phyloP scores from a whole-genome alignment of 2,888 invertebrate genomes.

The Boloria euphrosyne region DNA sequence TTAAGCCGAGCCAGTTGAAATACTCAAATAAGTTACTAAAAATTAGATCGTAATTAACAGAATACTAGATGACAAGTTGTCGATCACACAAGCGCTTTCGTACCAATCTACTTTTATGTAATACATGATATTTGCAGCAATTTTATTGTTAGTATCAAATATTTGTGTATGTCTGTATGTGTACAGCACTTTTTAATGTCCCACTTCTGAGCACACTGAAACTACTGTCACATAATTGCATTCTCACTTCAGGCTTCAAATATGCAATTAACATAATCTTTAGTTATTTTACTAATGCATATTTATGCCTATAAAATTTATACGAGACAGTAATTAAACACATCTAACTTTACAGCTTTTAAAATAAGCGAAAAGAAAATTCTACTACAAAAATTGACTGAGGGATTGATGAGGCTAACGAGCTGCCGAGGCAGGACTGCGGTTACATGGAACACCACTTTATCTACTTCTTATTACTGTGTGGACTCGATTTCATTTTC shows the following conservation, averaged over 20 bases:
- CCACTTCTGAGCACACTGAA: too few relatives aligned
- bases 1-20: slow-evolving; percentile 11
- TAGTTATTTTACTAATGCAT: too few relatives aligned
- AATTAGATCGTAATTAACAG: slow-evolving; percentile 16
- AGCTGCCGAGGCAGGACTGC: slow-evolving; percentile 20
- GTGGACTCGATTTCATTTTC: slow-evolving; percentile 27
- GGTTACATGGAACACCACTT: slow-evolving; percentile 34
- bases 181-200: too few relatives aligned
- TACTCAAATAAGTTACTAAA: slow-evolving; percentile 12
- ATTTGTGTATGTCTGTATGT: not conserved
- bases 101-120: not conserved
- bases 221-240: too few relatives aligned
- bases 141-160: not conserved
- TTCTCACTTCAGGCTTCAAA: too few relatives aligned
- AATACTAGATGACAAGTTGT: slow-evolving; percentile 6
- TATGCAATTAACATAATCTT: too few relatives aligned
- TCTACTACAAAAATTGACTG: slow-evolving; percentile 19
- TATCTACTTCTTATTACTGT: slow-evolving; percentile 32
- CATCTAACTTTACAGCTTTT: not conserved
- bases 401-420: slow-evolving; percentile 29
- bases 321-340: too few relatives aligned
- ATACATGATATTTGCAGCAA: too few relatives aligned
- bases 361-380: slow-evolving; percentile 8
- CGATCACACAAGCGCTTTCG: not conserved
- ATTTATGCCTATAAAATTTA: too few relatives aligned